Evolutionary conservation across 2,113 vertebrate species (phyloP).

Genomic region (Syngnathoides biaculeatus): DNA sequence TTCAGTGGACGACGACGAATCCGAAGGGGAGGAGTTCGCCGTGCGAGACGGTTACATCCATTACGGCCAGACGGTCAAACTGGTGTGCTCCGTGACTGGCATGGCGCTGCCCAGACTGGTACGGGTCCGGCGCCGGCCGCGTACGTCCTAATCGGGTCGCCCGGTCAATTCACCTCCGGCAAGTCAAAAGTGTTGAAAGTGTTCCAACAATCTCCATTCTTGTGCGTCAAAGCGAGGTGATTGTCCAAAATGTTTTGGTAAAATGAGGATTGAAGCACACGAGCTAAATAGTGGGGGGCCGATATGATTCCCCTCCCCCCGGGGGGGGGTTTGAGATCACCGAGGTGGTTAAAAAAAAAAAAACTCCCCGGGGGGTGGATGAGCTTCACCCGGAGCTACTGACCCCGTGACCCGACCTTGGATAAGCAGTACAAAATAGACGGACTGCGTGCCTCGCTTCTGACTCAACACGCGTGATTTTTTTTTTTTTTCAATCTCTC

Average conservation of each 20-base stretch:
- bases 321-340: no score
- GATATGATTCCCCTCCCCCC: no score
- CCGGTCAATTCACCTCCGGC: background rate
- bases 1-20: slow-evolving; percentile 95
- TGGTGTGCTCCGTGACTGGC: slow-evolving; percentile 95
- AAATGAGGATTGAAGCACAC: background rate
- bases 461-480: background rate
- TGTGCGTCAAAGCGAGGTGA: background rate
- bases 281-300: no score
- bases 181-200: background rate
- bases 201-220: background rate
- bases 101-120: slow-evolving; percentile 97
- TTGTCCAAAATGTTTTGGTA: background rate
- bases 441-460: no score
- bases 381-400: no score
- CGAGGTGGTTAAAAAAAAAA: no score
- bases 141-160: background rate
- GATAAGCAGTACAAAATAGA: no score
- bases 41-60: slow-evolving; percentile 96
- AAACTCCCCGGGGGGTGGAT: no score
- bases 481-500: background rate
- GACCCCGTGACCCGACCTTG: no score
- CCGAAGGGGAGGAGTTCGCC: slow-evolving; percentile 96
- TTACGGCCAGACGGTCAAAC: slow-evolving; percentile 93
- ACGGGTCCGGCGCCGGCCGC: slow-evolving; percentile 20